These are phyloP conservation scores for Zophobas atratus DNA, from an alignment of 1,140 invertebrate species.

Conservation along the genomic window DNA sequence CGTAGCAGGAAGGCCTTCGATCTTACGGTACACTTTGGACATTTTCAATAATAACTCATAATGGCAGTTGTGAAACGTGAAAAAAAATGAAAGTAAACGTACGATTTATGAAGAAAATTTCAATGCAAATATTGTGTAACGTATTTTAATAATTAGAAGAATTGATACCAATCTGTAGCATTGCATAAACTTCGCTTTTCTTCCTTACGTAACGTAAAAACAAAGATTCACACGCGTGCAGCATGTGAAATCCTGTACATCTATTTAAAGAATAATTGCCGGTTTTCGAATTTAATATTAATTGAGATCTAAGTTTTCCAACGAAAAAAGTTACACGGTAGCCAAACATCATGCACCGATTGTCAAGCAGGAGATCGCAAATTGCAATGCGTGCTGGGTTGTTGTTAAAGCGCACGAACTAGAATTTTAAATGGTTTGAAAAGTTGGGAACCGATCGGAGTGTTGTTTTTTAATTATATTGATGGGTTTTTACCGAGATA, in stretches of 20 bases:
- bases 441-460: background rate
- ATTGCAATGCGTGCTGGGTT: constrained; percentile 2
- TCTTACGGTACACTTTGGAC: constrained; percentile 15
- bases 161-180: constrained; percentile 23
- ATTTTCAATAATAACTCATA: background rate
- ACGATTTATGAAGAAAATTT: constrained; percentile 8
- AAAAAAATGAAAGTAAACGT: constrained; percentile 15
- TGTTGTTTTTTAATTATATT: background rate
- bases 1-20: constrained; percentile 11
- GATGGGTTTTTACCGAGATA: background rate
- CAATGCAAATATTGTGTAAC: constrained; percentile 1
- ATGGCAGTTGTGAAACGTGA: background rate
- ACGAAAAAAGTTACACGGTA: constrained; percentile 34
- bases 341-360: constrained; percentile 39
- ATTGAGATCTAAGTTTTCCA: constrained; percentile 29
- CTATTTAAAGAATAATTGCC: background rate
- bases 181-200: constrained; percentile 11
- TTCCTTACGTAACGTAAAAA: background rate
- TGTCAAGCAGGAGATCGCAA: constrained; percentile 28
- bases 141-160: constrained; percentile 38
- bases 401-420: constrained; percentile 25
- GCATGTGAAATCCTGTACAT: constrained; percentile 8
- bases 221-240: constrained; percentile 5
- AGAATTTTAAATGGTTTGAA: constrained; percentile 20
- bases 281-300: constrained; percentile 21